Evolutionary conservation across 2,113 vertebrate species (phyloP).

Genomic region (Embiotoca jacksoni): DNA sequence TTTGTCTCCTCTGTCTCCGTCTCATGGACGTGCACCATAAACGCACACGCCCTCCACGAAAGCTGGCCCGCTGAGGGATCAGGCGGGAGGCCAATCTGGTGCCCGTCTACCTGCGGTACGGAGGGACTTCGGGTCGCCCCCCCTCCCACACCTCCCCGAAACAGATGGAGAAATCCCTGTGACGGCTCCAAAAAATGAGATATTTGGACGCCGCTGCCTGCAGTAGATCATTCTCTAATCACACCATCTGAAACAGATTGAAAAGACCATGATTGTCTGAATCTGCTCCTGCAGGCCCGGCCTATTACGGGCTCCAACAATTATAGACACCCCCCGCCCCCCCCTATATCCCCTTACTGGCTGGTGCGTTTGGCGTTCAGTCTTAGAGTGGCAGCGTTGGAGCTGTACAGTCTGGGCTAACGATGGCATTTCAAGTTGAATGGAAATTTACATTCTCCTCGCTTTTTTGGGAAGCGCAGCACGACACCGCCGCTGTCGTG

Average conservation of each 20-base stretch:
- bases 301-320: conserved; percentile 31
- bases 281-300: conserved; percentile 30
- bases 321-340: conserved; percentile 16
- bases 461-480: too few relatives aligned
- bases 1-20: neutral
- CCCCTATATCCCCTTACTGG: neutral
- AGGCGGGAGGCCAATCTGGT: conserved; percentile 28
- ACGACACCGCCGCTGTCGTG: too few relatives aligned
- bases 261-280: conserved; percentile 53
- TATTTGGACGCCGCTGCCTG: conserved; percentile 46
- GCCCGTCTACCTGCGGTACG: conserved; percentile 52
- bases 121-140: conserved; percentile 14
- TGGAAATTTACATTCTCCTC: too few relatives aligned
- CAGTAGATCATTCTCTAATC: conserved; percentile 52
- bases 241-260: conserved; percentile 60
- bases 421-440: too few relatives aligned
- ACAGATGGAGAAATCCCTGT: conserved; percentile 60
- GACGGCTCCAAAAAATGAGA: conserved; percentile 45
- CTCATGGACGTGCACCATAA: neutral
- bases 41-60: conserved; percentile 2
- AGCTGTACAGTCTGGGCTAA: too few relatives aligned
- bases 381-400: neutral
- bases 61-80: conserved; percentile 6
- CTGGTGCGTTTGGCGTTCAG: neutral
- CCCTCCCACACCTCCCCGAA: neutral